Evolutionary conservation across 2,888 invertebrate genomes (phyloP).

Genomic region (Serripes groenlandicus): DNA sequence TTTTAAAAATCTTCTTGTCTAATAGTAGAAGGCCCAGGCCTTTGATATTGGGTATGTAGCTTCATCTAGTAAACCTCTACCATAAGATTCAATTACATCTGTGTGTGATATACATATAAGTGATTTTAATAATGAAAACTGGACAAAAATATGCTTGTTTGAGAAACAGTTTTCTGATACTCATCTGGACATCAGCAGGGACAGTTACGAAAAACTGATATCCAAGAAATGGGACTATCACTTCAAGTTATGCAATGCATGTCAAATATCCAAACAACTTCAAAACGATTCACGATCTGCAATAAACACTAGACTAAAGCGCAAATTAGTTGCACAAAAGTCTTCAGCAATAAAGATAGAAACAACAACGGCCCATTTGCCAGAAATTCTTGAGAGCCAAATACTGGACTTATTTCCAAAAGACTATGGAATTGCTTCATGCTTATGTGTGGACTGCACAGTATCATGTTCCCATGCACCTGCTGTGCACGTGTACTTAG

Average conservation of each 20-base stretch:
- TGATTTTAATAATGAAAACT: too few relatives aligned
- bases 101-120: too few relatives aligned
- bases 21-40: too few relatives aligned
- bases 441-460: conserved; percentile 32
- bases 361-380: conserved; percentile 4
- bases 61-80: too few relatives aligned
- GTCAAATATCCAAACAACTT: background rate
- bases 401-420: conserved; percentile 27
- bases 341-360: background rate
- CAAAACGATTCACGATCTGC: background rate
- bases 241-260: background rate
- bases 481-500: background rate
- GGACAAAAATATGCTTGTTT: conserved; percentile 23
- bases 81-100: too few relatives aligned
- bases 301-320: background rate
- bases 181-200: too few relatives aligned
- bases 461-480: background rate
- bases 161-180: conserved; percentile 5
- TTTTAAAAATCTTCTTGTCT: too few relatives aligned
- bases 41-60: too few relatives aligned
- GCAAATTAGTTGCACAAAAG: conserved; percentile 7
- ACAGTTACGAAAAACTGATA: background rate
- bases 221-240: background rate
- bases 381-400: conserved; percentile 19
- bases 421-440: conserved; percentile 3